Evolutionary conservation across 2,113 vertebrate genomes (phyloP), one percentile per base, ranked within the genome.

Genomic region (Vidua chalybeata): DNA sequence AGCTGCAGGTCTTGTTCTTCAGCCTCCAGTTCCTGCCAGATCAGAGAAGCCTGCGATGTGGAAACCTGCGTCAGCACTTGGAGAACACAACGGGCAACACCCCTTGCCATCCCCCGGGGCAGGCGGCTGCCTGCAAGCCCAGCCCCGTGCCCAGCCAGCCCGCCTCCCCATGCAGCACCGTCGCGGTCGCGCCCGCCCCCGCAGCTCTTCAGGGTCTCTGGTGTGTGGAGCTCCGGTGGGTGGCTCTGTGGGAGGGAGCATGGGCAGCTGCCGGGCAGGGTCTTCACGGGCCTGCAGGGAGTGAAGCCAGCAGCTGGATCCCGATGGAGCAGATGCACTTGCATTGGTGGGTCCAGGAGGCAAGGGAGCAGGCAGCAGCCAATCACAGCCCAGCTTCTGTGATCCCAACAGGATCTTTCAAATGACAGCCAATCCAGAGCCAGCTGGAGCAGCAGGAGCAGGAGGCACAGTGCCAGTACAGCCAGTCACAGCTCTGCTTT

Each of bases 21-120:
- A 93, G 99, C 99, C 98, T 99, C 99, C 98, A 99, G 98, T 98
- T 99, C 99, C 98, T 98, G 99, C 99, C 99, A 99, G 98, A 99
- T 99, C 98, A 99, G 99, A 98, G 99, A 99, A 98, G 99, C 99
- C 99, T 99, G 99, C 97, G 98, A 99, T 99, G 99, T 99, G 99
- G 99, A 99, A 99, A 99, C 97, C 98, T 98, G 98, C 98, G 98
- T 99, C 98, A 99, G 98, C 98, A 98, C 98, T 98, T 98, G 96
- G 95, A 97, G 95, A 96, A 97, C 85, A 96, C 78, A 97, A 92
- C 0, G 78, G 93, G 94, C 90, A 96, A 95, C 94, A 96, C 93
- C 91, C 95, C 96, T 94, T 1, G 91, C 85, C 94, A 94, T 93
- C 94, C 96, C 96, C 94, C 54, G 62, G 94, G 94, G 82, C 87